phyloP scores from a whole-genome alignment of 2,888 invertebrate genomes.

The Blastobasis adustella region DNA sequence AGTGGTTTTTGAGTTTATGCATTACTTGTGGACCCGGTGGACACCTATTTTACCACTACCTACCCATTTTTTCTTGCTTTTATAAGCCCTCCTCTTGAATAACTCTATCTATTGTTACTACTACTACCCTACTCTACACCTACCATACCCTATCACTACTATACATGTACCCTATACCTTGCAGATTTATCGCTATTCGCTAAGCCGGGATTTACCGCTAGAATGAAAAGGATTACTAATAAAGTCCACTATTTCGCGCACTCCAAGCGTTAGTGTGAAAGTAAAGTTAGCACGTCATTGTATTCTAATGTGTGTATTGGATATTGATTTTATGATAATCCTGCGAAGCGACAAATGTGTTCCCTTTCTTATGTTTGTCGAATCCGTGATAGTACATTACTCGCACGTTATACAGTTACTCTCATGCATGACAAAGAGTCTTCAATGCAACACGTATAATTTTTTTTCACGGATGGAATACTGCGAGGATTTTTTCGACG shows the following conservation, averaged over 20 bases:
- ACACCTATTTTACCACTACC: no score
- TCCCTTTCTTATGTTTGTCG: background rate
- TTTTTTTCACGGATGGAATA: background rate
- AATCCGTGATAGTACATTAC: background rate
- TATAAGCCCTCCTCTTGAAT: no score
- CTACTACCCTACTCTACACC: no score
- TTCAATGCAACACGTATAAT: background rate
- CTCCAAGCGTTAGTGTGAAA: slow-evolving; percentile 6
- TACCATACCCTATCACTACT: no score
- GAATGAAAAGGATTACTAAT: no score
- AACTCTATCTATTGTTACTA: no score
- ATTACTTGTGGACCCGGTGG: no score
- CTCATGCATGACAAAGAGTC: background rate
- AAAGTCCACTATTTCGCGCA: background rate
- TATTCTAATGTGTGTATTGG: slow-evolving; percentile 36
- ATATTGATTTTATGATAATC: slow-evolving; percentile 43
- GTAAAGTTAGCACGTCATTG: slow-evolving; percentile 15
- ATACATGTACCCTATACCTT: no score
- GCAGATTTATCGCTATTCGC: background rate
- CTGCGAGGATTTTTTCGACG: background rate
- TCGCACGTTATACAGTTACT: background rate
- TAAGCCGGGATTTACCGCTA: background rate
- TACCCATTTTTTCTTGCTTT: no score
- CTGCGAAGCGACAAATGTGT: slow-evolving; percentile 6
- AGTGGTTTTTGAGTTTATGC: no score